phyloP scores from a whole-genome alignment of 2,888 invertebrate species.

The Smittia aterrima region DNA sequence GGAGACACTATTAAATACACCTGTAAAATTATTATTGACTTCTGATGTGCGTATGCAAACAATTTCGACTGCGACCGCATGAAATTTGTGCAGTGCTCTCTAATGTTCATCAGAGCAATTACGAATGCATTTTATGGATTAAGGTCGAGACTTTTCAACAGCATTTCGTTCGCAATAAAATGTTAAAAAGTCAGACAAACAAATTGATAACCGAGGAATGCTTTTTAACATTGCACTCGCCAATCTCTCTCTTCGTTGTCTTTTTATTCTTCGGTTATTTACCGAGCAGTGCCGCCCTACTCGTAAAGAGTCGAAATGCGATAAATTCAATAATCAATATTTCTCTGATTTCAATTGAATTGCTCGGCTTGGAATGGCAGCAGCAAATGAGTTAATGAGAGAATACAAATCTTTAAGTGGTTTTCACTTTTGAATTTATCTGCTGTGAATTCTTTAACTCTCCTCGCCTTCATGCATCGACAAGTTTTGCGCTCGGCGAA shows the following conservation, averaged over 20 bases:
- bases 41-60: background rate
- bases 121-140: constrained; percentile 14
- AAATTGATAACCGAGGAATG: constrained; percentile 38
- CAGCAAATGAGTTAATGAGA: constrained; percentile 20
- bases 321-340: constrained; percentile 42
- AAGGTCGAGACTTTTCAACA: constrained; percentile 9
- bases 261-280: constrained; percentile 23
- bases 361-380: background rate
- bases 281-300: constrained; percentile 34
- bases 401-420: constrained; percentile 35
- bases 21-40: constrained; percentile 18
- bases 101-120: background rate
- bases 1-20: constrained; percentile 13
- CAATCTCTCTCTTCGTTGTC: constrained; percentile 14
- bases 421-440: constrained; percentile 12
- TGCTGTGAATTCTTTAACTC: constrained; percentile 8
- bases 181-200: constrained; percentile 19
- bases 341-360: constrained; percentile 34
- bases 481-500: background rate
- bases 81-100: no score
- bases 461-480: background rate
- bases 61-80: background rate
- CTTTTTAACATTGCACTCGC: constrained; percentile 17
- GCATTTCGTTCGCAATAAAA: constrained; percentile 7
- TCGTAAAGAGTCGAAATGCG: constrained; percentile 34